phyloP scores from a whole-genome alignment of 2,888 invertebrate species.

The Nasonovia ribisnigri region DNA sequence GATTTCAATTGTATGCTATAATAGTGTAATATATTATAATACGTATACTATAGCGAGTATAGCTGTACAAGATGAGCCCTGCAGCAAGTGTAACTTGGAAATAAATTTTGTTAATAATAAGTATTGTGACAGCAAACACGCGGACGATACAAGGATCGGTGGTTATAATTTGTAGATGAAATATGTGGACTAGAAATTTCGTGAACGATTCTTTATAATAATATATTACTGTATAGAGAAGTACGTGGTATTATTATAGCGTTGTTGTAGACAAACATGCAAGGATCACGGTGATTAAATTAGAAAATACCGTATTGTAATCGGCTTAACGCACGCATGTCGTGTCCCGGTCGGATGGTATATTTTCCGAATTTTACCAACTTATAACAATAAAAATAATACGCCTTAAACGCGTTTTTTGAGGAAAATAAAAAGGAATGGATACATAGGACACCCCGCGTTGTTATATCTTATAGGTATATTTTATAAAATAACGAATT shows the following conservation, averaged over 20 bases:
- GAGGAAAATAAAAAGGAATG: not conserved
- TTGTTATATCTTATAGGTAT: not conserved
- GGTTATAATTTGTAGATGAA: not conserved
- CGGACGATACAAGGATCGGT: not conserved
- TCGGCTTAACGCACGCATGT: conserved; percentile 36
- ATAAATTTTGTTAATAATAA: not conserved
- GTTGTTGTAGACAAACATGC: not conserved
- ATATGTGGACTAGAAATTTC: not conserved
- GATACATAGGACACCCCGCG: not conserved
- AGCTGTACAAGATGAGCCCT: not conserved
- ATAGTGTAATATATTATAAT: not conserved
- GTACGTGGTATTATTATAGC: not conserved
- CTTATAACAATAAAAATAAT: not conserved
- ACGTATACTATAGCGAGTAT: not conserved
- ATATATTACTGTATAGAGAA: not conserved
- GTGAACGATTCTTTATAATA: not conserved
- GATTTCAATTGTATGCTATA: not conserved
- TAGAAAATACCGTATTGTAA: conserved; percentile 39
- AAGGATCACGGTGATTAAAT: conserved; percentile 19
- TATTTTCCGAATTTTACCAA: conserved; percentile 14
- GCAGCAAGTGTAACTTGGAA: not conserved
- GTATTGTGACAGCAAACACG: not conserved
- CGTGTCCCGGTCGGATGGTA: not conserved
- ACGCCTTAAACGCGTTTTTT: not conserved
- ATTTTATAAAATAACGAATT: conserved; percentile 2